Evolutionary conservation across 2,797 vertebrate genomes (phyloP), one percentile per base, ranked within the genome.

Genomic region (Sphenodon punctatus): DNA sequence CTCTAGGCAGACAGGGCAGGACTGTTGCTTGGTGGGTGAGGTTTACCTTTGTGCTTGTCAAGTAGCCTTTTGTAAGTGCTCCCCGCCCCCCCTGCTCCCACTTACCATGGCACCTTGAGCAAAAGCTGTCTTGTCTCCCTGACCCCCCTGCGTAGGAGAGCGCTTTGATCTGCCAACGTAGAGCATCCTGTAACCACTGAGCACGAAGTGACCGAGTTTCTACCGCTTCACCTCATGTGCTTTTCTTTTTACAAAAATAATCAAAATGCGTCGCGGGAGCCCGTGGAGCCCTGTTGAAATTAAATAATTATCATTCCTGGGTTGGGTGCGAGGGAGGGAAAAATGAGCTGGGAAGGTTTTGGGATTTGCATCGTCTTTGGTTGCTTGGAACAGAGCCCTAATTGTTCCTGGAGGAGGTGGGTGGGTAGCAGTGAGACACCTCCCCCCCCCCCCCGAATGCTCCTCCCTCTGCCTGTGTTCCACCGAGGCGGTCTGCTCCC

Each of bases 341-440:
- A 58, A 30, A 2, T 64, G 70, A 25, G 51, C 74, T 84, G 82
- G 75, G 84, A 78, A 86, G 64, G 67, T 53, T 80, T n/a, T 0
- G 0, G 4, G 2, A 2, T 82, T 68, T 1, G 2, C 0, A 0
- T 38, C 8, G 11, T 68, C 55, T 42, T 59, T 27, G 16, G 32
- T 59, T 4, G 11, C 0, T 78, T 68, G 53, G 1, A 6, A 58
- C 3, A 53, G 6, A 49, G 75, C 64, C 46, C 22, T n/a, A 53
- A 43, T 25, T 67, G 61, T 67, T 68, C 67, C 69, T 70, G 72
- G 2, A 0, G 66, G 8, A 1, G 0, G 43, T 15, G 12, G 23
- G 0, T 0, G 27, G 10, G 4, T 30, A 75, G 41, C 15, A 46
- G 16, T 27, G 23, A n/a, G n/a, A 80, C 71, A 30, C 68, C 71